These are phyloP conservation scores for Zootermopsis nevadensis DNA, from an alignment of 2,888 invertebrate genomes.

Conservation along the genomic window DNA sequence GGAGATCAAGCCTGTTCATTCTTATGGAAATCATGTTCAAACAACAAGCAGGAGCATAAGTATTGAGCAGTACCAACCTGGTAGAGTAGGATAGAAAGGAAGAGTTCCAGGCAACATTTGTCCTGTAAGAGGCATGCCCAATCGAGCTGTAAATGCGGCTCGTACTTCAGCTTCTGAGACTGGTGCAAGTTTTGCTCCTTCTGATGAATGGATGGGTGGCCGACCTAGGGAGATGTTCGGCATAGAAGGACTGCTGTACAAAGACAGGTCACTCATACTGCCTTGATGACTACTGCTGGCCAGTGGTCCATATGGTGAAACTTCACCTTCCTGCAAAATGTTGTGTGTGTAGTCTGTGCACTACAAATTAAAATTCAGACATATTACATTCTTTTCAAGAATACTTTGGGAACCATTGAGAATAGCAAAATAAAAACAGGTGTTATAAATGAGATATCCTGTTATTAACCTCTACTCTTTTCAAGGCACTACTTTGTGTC, in stretches of 20 bases:
- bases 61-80: constrained; percentile 57
- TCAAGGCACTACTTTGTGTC: no score
- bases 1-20: no score
- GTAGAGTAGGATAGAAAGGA: constrained; percentile 78
- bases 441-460: no score
- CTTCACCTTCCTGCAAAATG: constrained; percentile 75
- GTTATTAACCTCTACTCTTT: no score
- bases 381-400: no score
- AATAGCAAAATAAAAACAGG: no score
- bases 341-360: no score
- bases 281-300: constrained; percentile 70
- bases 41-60: background rate
- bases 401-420: no score
- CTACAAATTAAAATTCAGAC: no score
- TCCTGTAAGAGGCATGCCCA: constrained; percentile 74
- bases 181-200: constrained; percentile 67
- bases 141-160: constrained; percentile 74
- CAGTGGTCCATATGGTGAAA: constrained; percentile 69
- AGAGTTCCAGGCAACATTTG: constrained; percentile 75
- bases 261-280: constrained; percentile 78
- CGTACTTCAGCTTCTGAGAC: constrained; percentile 85
- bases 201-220: constrained; percentile 66
- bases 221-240: constrained; percentile 95
- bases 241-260: constrained; percentile 96
- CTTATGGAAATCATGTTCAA: no score